phyloP scores from a whole-genome alignment of 2,113 vertebrate genomes.

The Verasper variegatus region DNA sequence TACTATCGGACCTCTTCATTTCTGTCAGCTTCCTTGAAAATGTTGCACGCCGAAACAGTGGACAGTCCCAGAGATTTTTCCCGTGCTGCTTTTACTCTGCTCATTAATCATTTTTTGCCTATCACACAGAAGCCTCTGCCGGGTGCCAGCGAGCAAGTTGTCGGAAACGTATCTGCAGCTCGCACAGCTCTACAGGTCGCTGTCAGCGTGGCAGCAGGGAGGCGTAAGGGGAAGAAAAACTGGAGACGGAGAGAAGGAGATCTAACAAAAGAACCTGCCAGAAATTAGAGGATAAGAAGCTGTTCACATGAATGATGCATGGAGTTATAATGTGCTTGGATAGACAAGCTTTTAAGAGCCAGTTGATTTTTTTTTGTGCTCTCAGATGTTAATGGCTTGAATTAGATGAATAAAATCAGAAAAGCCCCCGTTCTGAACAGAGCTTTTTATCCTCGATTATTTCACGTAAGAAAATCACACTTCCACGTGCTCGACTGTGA shows the following conservation, averaged over 20 bases:
- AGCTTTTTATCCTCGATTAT: constrained; percentile 23
- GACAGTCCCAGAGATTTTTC: constrained; percentile 38
- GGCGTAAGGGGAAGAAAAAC: constrained; percentile 19
- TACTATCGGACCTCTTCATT: constrained; percentile 38
- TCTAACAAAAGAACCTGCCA: constrained; percentile 39
- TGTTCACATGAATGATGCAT: constrained; percentile 59
- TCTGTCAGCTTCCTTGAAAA: constrained; percentile 37
- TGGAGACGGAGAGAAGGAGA: constrained; percentile 3
- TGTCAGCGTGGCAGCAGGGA: constrained; percentile 53
- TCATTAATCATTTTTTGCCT: constrained; percentile 77
- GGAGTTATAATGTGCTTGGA: constrained; percentile 33
- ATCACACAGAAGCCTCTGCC: constrained; percentile 52
- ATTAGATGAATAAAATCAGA: background rate
- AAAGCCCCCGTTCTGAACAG: background rate
- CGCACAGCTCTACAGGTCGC: constrained; percentile 56
- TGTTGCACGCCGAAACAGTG: background rate
- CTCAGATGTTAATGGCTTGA: constrained; percentile 21
- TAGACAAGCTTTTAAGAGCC: constrained; percentile 47
- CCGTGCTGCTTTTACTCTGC: constrained; percentile 48
- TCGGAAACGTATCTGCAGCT: constrained; percentile 44
- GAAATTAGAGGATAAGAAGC: constrained; percentile 50
- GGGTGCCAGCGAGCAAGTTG: constrained; percentile 35
- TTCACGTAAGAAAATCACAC: constrained; percentile 15
- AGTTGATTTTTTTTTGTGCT: constrained; percentile 18
- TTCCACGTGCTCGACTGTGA: constrained; percentile 44